Base-by-base conservation (phyloP, 2,888 invertebrate species). In the Thysanoteuthis rhombus region DNA sequence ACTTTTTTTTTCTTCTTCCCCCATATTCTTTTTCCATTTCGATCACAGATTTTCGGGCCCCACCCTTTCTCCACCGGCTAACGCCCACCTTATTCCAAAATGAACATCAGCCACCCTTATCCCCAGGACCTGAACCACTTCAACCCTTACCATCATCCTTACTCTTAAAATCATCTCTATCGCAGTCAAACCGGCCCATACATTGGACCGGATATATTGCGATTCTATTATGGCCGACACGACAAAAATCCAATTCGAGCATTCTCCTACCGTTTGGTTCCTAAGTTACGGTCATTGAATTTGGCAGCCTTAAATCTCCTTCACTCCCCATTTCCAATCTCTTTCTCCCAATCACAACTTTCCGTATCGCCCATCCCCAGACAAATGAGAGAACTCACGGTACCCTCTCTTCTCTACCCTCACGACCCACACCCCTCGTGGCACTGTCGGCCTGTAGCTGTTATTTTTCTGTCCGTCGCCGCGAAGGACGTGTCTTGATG, bases 181-280 rank as follows among this genome's bases (percentile, higher is more conserved):
- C n/a, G n/a, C 1, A n/a, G 75, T 75, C 75, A 75, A 36, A 75
- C 12, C 75, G 75, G n/a, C 75, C 75, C 75, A 36, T 75, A 75
- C n/a, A 75, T 75, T 75, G n/a, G n/a, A 75, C 75, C 75, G 75
- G 75, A 75, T 75, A 75, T n/a, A 75, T 75, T 75, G 75, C 75
- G 36, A 75, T 75, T 75, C 75, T 75, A 75, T 75, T 75, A 75
- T 12, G 19, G 16, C 75, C n/a, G 75, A 75, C 75, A 75, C 75
- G 75, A 75, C 75, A 75, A 75, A 75, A 75, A 75, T n/a, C 75
- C 75, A 75, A 75, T 75, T 75, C n/a, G n/a, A 12, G 75, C 75
- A 75, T 75, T n/a, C 75, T 75, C n/a, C 16, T n/a, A 75, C n/a
- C 75, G 75, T n/a, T 75, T 75, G 16, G 75, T 75, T 75, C 75